Evolutionary conservation across 2,113 vertebrate species (phyloP).

Genomic region (Theristicus caerulescens): DNA sequence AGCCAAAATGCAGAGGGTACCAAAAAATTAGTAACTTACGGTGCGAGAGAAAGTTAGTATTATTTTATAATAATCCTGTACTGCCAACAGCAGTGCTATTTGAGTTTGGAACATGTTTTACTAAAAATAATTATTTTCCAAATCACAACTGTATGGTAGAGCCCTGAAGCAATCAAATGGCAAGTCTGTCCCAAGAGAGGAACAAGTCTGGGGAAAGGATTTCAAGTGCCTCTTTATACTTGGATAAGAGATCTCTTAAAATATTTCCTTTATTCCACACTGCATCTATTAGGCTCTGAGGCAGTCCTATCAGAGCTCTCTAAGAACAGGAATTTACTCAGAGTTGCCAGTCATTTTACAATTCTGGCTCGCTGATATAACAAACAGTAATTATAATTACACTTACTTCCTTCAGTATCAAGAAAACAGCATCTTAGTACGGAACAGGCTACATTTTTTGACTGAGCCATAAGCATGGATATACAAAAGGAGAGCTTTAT

Average conservation of each 20-base stretch:
- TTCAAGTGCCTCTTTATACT: conserved; percentile 29
- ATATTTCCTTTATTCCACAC: conserved; percentile 11
- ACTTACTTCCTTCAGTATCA: not conserved
- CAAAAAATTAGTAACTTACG: not conserved
- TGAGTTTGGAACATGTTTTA: not conserved
- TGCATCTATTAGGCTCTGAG: not conserved
- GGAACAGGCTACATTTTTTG: not conserved
- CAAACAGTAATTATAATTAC: not conserved
- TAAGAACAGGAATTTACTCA: conserved; percentile 22
- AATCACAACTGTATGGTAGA: not conserved
- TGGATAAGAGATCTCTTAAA: conserved; percentile 25
- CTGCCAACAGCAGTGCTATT: not conserved
- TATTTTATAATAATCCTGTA: not conserved
- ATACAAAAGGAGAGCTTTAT: not conserved
- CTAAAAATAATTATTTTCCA: conserved; percentile 1
- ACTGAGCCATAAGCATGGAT: not conserved
- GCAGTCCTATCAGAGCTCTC: not conserved
- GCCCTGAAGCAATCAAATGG: not conserved
- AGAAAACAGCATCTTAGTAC: not conserved
- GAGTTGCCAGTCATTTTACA: not conserved
- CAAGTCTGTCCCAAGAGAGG: not conserved
- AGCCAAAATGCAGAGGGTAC: not conserved
- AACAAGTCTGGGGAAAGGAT: not conserved
- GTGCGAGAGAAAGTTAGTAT: not conserved
- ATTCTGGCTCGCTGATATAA: not conserved